Evolutionary conservation across 2,888 invertebrate species (phyloP).

Genomic region (Polymixis flavicincta): DNA sequence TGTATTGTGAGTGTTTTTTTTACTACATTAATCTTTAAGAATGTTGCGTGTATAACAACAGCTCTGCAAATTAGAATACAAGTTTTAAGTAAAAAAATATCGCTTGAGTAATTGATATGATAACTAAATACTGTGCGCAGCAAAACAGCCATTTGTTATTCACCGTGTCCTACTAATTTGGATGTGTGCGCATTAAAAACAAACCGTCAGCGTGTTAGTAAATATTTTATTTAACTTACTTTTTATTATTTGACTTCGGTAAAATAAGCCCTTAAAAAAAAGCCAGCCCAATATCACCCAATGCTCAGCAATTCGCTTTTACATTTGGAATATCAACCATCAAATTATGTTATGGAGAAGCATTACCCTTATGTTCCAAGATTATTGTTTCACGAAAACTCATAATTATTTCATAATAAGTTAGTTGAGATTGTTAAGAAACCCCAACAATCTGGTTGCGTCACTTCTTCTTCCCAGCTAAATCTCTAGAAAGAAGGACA

Average conservation of each 20-base stretch:
- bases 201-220: not conserved
- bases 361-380: not conserved
- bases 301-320: not conserved
- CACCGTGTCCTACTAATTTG: not conserved
- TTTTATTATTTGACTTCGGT: too few relatives aligned
- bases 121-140: conserved; percentile 2
- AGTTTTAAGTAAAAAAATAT: not conserved
- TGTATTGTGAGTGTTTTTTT: conserved; percentile 24
- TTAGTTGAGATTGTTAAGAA: accelerated
- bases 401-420: not conserved
- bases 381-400: not conserved
- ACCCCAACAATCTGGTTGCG: too few relatives aligned
- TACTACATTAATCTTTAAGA: not conserved
- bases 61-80: conserved; percentile 6
- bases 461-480: not conserved
- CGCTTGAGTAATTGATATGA: not conserved
- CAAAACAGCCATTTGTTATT: not conserved
- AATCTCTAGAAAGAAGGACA: not conserved
- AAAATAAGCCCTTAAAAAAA: too few relatives aligned
- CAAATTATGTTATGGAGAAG: not conserved
- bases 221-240: not conserved
- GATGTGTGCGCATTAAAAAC: not conserved
- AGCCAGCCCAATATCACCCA: not conserved
- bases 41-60: too few relatives aligned
- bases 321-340: too few relatives aligned